Evolutionary conservation across 2,113 vertebrate genomes (phyloP), one percentile per base, ranked within the genome.

Genomic region (Corydoras sp.): DNA sequence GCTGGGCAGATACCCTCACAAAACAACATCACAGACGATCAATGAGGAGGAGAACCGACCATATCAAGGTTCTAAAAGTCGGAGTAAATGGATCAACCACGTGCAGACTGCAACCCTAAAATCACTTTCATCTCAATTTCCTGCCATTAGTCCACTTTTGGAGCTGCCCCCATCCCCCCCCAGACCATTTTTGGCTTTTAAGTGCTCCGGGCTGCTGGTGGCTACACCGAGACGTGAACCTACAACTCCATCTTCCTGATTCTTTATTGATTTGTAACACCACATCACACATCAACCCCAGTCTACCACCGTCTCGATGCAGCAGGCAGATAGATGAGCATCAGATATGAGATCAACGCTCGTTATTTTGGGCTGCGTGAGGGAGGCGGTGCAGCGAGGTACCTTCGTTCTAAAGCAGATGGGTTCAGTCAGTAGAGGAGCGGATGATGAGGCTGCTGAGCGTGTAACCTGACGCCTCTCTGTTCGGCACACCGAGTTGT

Each of bases 261-360:
- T n/a, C 14, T 56, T 56, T 56, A 56, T 56, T 56, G 54, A 56
- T 56, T n/a, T 56, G 65, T 56, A 56, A 68, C 13, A 32, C 12
- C 65, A 67, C 51, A 32, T 51, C 2, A 7, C 30, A 53, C 5
- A 5, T 48, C 48, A 24, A 51, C 29, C 12, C 11, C 49, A 53
- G 2, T 0, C 18, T 12, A 9, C 18, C 24, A 43, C 35, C 35
- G 2, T 43, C 35, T 8, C 2, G 4, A 43, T 8, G 35, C 35
- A 4, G 35, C 13, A 13, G n/a, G 54, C 54, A 56, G 54, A n/a
- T 11, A 7, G 15, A 62, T 11, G 49, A 48, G 31, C 15, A 55
- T 53, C 58, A 48, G 15, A 56, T 68, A 55, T 48, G 15, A 66
- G 30, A 74, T 48, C 65, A 62, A 15, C 48, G 58, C 4, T 29